Conservation (phyloP, 1,140 invertebrate species). For the Manduca sexta region DNA sequence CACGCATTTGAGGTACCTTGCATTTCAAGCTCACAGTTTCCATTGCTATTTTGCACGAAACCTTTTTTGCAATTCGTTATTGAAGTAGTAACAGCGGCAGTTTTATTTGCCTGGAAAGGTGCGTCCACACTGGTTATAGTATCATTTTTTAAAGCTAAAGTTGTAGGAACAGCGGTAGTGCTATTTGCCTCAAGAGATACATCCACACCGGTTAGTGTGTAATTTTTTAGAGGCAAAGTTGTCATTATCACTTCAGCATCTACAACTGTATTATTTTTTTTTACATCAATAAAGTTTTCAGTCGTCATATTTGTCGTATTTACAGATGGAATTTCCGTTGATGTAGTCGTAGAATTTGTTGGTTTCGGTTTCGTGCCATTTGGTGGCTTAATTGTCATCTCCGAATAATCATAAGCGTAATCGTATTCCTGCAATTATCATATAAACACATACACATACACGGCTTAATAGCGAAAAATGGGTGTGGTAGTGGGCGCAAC, state of each 20-base stretch:
- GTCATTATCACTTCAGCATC: too few species aligned
- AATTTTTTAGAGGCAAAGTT: too few species aligned
- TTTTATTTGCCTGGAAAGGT: too few species aligned
- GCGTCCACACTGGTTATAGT: too few species aligned
- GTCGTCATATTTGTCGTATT: slow-evolving; percentile 32
- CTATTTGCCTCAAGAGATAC: too few species aligned
- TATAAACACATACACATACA: not conserved
- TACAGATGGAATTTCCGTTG: slow-evolving; percentile 23
- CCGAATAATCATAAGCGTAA: slow-evolving; percentile 76
- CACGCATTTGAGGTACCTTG: slow-evolving; percentile 55
- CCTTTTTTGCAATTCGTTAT: slow-evolving; percentile 51
- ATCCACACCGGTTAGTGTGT: too few species aligned
- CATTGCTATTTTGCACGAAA: slow-evolving; percentile 54
- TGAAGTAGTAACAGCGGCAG: too few species aligned
- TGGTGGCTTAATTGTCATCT: slow-evolving; percentile 75
- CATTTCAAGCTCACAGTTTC: slow-evolving; percentile 57
- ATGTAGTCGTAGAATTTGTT: slow-evolving; percentile 36
- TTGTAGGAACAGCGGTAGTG: not conserved
- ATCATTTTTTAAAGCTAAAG: too few species aligned
- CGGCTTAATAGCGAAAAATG: too few species aligned
- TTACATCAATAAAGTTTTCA: too few species aligned
- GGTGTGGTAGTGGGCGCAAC: too few species aligned
- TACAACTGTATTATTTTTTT: too few species aligned
- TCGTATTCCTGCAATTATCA: slow-evolving; percentile 73
- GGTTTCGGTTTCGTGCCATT: slow-evolving; percentile 56